A percentile compares a stretch with the other conserved stretches of the same genome.
phyloP scores from a whole-genome alignment of 2,888 invertebrate genomes.

The Ormyrus nitidulus region DNA sequence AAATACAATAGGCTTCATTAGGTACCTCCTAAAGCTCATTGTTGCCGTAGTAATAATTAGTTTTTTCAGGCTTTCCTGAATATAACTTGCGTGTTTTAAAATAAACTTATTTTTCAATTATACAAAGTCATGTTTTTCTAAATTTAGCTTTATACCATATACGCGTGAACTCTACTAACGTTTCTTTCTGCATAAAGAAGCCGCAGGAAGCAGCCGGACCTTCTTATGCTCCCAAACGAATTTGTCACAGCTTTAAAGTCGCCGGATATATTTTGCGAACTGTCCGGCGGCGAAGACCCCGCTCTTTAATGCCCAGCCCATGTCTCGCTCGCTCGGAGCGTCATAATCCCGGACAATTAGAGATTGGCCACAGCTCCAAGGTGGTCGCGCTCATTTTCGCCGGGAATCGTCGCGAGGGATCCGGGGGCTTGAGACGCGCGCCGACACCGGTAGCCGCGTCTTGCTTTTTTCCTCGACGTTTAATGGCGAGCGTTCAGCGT shows the following conservation, averaged over 20 bases:
- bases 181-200: slow-evolving; percentile 3
- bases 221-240: background rate
- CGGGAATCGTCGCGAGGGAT: slow-evolving; percentile 35
- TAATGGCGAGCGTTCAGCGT: slow-evolving; percentile 25
- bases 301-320: background rate
- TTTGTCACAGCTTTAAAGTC: slow-evolving; percentile 40
- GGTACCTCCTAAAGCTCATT: too few species aligned
- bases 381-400: slow-evolving; percentile 44
- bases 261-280: slow-evolving; percentile 20
- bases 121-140: too few species aligned
- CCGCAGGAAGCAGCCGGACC: background rate
- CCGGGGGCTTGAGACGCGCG: slow-evolving; percentile 19
- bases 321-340: slow-evolving; percentile 10
- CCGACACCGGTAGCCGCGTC: slow-evolving; percentile 33
- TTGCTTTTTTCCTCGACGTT: slow-evolving; percentile 41
- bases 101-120: too few species aligned
- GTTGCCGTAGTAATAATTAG: too few species aligned
- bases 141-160: too few species aligned
- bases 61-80: too few species aligned
- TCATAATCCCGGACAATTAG: slow-evolving; percentile 49
- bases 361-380: slow-evolving; percentile 52
- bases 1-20: too few species aligned
- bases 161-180: background rate
- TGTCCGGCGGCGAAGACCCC: background rate
- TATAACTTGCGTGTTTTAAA: too few species aligned